Conservation (phyloP, 35 echinoderm and acorn worm species). For the Lytechinus variegatus region DNA sequence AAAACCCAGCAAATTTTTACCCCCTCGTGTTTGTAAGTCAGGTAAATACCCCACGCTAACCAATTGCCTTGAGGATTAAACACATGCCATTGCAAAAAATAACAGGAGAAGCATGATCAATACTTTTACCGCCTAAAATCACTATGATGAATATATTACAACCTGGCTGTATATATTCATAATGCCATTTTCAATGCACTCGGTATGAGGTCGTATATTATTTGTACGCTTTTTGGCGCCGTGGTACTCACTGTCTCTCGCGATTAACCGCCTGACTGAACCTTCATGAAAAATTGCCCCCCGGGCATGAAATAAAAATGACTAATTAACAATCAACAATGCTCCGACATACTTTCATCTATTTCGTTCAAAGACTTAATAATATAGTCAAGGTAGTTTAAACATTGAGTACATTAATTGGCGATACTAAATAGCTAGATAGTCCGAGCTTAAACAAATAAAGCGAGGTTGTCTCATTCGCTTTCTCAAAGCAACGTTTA, state of each 20-base stretch:
- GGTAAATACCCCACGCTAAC: too few relatives aligned
- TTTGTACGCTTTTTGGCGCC: neutral
- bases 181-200: neutral
- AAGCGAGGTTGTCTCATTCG: neutral
- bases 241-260: neutral
- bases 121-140: neutral
- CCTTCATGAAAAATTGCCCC: neutral
- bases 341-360: neutral
- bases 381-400: neutral
- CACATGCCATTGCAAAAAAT: neutral
- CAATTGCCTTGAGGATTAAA: neutral
- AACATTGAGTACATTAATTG: neutral
- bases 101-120: neutral
- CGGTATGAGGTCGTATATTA: neutral
- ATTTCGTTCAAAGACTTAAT: neutral
- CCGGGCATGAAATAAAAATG: neutral
- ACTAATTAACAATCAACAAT: neutral
- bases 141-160: neutral
- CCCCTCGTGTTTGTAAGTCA: neutral
- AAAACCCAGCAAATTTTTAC: neutral
- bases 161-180: neutral
- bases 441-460: neutral
- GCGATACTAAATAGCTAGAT: constrained; percentile 1
- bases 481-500: neutral
- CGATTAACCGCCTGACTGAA: neutral